Evolutionary conservation across 2,113 vertebrate genomes (phyloP).

Genomic region (Xiphophorus maculatus): DNA sequence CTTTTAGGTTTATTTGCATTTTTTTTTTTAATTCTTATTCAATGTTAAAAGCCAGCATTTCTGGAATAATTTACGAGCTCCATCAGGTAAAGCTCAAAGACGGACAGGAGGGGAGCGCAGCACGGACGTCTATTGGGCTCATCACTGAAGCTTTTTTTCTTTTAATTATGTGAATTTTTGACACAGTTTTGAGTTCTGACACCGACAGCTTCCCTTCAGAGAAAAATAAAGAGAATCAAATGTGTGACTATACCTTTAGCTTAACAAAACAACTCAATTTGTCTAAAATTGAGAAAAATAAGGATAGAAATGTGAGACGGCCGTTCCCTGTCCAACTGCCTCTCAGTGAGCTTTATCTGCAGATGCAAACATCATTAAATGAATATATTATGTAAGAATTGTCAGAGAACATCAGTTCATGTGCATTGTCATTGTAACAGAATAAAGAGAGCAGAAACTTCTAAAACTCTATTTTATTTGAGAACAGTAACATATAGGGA

Average conservation of each 20-base stretch:
- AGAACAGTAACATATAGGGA: conserved; percentile 59
- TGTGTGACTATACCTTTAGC: neutral
- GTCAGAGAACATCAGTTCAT: conserved; percentile 40
- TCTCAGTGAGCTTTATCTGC: conserved; percentile 38
- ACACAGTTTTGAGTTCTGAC: neutral
- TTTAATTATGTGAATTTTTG: too few relatives aligned
- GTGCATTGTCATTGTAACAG: conserved; percentile 31
- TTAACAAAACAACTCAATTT: neutral
- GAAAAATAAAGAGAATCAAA: neutral
- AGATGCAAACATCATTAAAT: conserved; percentile 19
- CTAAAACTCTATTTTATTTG: conserved; percentile 51
- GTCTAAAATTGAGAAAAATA: conserved; percentile 2
- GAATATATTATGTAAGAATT: conserved; percentile 32
- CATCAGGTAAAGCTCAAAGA: conserved; percentile 35
- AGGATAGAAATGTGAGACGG: neutral
- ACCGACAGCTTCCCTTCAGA: neutral
- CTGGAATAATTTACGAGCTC: conserved; percentile 37
- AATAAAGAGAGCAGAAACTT: conserved; percentile 51
- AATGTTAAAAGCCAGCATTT: conserved; percentile 56
- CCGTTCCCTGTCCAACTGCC: neutral
- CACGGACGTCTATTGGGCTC: neutral
- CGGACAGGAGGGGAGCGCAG: conserved; percentile 33
- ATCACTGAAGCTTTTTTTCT: neutral
- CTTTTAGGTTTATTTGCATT: conserved; percentile 8
- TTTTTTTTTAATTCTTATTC: conserved; percentile 19